phyloP scores from a whole-genome alignment of 2,888 invertebrate species.

The Rhamnusium bicolor region DNA sequence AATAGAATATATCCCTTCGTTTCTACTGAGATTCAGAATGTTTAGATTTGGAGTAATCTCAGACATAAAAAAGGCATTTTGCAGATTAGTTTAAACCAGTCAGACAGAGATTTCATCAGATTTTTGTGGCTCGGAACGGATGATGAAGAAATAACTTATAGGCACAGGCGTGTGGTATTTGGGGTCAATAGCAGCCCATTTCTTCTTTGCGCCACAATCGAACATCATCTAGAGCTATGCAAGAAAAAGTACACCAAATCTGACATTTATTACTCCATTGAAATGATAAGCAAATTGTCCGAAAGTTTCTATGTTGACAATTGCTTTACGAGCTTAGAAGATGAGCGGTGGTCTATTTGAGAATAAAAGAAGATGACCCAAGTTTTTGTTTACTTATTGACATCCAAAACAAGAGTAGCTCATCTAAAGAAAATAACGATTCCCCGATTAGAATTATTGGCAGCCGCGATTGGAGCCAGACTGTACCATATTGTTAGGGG shows the following conservation, averaged over 20 bases:
- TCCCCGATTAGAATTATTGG: slow-evolving; percentile 38
- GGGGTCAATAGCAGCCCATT: slow-evolving; percentile 34
- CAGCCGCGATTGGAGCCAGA: slow-evolving; percentile 32
- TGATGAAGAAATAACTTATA: slow-evolving; percentile 25
- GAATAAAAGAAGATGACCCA: slow-evolving; percentile 10
- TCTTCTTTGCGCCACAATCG: slow-evolving; percentile 36
- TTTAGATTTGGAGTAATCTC: slow-evolving; percentile 39
- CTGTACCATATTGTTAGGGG: slow-evolving; percentile 17
- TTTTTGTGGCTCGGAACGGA: slow-evolving; percentile 29
- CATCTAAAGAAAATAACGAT: slow-evolving; percentile 32
- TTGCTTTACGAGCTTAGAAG: not conserved
- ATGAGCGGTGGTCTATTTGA: not conserved
- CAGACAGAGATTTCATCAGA: slow-evolving; percentile 22
- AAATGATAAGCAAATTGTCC: slow-evolving; percentile 7
- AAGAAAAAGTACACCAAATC: not conserved
- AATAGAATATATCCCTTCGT: slow-evolving; percentile 42
- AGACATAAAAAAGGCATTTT: slow-evolving; percentile 46
- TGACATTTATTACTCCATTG: not conserved
- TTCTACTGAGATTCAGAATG: slow-evolving; percentile 40
- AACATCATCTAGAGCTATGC: slow-evolving; percentile 18
- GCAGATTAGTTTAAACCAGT: slow-evolving; percentile 31
- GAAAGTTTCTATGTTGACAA: not conserved
- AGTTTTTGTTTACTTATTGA: slow-evolving; percentile 24
- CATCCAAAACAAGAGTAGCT: slow-evolving; percentile 26
- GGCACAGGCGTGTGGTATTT: slow-evolving; percentile 39